Base-by-base conservation (phyloP, 2,797 vertebrate genomes). In the Thaleichthys pacificus region DNA sequence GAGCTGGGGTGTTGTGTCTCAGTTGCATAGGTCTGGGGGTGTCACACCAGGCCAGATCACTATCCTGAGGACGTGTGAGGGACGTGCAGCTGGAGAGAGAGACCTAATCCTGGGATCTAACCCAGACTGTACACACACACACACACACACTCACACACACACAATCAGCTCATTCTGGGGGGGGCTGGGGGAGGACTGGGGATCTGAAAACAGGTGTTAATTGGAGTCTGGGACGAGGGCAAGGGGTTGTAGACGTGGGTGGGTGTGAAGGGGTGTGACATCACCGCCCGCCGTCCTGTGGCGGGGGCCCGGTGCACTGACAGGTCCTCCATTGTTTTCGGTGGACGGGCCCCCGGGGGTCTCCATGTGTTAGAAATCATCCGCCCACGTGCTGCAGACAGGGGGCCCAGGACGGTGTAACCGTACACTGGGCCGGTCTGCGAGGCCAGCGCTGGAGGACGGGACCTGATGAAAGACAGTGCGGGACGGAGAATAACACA, bases 311-410 rank as follows among this genome's bases (percentile, higher is more conserved):
- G 15, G 30, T 79, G 88, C 76, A 83, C 89, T 88, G 91, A 94
- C 93, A 93, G 92, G 88, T 92, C 87, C 79, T 88, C 91, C 91
- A 93, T 93, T 94, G 92, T 94, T 93, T 88, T 63, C 77, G 90
- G 89, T 89, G 87, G 90, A 54, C 88, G 88, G 87, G 85, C 91
- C 66, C 87, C 82, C 51, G 51, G 88, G 87, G 86, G 87, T 32
- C 87, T 90, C 91, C 93, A 94, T 94, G 93, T 94, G 93, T 93
- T 93, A 92, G 89, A 93, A 92, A 93, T 94, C 93, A 93, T 94
- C 93, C 92, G 85, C 93, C 93, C 93, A 94, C 93, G 88, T 91
- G 91, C 91, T 91, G 69, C 88, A 91, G 91, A 91, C 88, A 71
- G 82, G 79, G 65, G 90, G 89, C 90, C 85, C 85, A 69, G 78